These are phyloP conservation scores for Danio albolineatus DNA, from an alignment of 2,797 vertebrate species.

Conservation along the genomic window DNA sequence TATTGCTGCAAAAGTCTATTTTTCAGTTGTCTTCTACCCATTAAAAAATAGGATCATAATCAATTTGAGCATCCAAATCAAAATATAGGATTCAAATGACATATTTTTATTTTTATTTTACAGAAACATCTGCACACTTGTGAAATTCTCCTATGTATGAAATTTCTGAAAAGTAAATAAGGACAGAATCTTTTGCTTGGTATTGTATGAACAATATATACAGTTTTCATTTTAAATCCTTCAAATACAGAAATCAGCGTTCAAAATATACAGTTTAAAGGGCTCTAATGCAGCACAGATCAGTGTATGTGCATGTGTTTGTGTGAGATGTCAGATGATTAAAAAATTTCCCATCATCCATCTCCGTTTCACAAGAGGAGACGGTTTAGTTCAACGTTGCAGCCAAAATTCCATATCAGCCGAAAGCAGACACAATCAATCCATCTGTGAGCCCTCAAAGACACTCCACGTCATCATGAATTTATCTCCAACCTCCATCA, in stretches of 20 bases:
- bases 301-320: neutral
- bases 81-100: no score
- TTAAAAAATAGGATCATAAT: no score
- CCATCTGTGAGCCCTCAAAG: constrained; percentile 41
- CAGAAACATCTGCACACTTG: no score
- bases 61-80: no score
- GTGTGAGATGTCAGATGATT: neutral
- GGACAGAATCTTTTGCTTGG: no score
- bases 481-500: constrained; percentile 50
- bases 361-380: constrained; percentile 29
- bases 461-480: constrained; percentile 47
- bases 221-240: neutral
- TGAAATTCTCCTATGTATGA: no score
- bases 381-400: constrained; percentile 11
- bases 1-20: no score
- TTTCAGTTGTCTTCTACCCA: no score
- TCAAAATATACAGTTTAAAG: neutral
- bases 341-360: neutral
- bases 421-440: constrained; percentile 40
- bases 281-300: neutral
- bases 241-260: neutral
- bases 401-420: constrained; percentile 44
- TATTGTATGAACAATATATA: no score
- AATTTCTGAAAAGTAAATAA: no score
- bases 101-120: no score